Percentiles rank a stretch among this genome's conserved stretches.
Evolutionary conservation across 2,113 vertebrate species (phyloP).

Genomic region (Menura novaehollandiae): DNA sequence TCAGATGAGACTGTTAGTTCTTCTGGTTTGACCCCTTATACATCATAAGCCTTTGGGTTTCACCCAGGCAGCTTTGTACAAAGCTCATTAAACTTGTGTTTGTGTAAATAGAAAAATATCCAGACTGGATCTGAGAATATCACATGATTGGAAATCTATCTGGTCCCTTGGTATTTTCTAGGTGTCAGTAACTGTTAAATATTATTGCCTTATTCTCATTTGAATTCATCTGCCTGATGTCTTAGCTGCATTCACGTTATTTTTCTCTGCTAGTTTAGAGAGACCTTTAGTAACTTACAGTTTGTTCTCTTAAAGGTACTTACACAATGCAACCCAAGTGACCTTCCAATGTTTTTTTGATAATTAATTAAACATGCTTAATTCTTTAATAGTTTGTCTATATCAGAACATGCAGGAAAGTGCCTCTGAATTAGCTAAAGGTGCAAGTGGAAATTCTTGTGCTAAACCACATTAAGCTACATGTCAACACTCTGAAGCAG

Average conservation of each 20-base stretch:
- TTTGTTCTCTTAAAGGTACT: not conserved
- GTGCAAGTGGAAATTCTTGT: conserved; percentile 15
- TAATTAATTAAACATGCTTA: conserved; percentile 36
- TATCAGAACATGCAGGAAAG: not conserved
- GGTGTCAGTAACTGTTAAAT: not conserved
- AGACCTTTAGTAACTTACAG: not conserved
- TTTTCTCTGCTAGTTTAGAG: not conserved
- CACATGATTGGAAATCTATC: not conserved
- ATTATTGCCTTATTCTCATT: not conserved
- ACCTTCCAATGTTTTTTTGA: not conserved
- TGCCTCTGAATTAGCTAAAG: conserved; percentile 5
- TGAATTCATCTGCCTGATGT: not conserved
- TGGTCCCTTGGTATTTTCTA: not conserved
- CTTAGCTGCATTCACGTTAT: not conserved
- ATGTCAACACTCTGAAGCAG: conserved; percentile 41
- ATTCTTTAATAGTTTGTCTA: conserved; percentile 16
- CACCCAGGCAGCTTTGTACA: not conserved
- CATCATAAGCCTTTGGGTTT: not conserved
- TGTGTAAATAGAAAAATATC: not conserved
- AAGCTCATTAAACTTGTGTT: not conserved
- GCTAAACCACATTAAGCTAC: conserved; percentile 51
- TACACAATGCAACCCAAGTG: not conserved
- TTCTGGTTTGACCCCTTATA: not conserved
- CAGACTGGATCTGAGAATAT: not conserved
- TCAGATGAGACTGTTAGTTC: not conserved